phyloP scores from a whole-genome alignment of 2,797 vertebrate genomes.

The Triplophysa bombifrons region DNA sequence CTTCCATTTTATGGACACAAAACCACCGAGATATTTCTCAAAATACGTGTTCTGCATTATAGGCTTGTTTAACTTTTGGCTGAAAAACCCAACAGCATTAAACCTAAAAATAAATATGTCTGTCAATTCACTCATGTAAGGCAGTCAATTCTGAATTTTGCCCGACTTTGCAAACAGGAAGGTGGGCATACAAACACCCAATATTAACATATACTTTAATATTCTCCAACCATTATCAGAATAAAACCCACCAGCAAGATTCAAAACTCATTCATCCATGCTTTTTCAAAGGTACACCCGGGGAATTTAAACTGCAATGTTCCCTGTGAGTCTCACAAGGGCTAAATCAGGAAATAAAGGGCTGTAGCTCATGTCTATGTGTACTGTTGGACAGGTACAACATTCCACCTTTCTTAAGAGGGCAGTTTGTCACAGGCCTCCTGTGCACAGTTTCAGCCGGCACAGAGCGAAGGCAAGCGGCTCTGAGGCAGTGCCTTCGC shows the following conservation, averaged over 20 bases:
- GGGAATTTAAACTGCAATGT: conserved; percentile 28
- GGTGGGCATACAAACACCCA: too few species aligned
- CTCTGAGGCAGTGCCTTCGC: conserved; percentile 52
- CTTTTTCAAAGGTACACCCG: conserved; percentile 16
- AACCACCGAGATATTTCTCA: too few species aligned
- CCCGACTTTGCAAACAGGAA: too few species aligned
- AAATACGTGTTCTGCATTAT: too few species aligned
- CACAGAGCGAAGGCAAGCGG: conserved; percentile 39
- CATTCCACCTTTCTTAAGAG: conserved; percentile 54
- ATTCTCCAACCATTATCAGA: neutral
- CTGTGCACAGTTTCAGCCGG: conserved; percentile 38
- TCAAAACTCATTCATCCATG: neutral
- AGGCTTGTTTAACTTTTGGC: too few species aligned
- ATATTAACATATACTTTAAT: neutral
- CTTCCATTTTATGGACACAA: too few species aligned
- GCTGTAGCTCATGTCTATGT: conserved; percentile 53
- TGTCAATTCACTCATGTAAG: too few species aligned
- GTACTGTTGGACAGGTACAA: conserved; percentile 57
- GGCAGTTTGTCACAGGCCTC: conserved; percentile 67
- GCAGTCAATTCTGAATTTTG: too few species aligned
- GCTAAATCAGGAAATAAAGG: conserved; percentile 41
- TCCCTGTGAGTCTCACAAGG: conserved; percentile 28
- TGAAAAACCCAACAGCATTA: too few species aligned
- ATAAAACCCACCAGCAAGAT: neutral
- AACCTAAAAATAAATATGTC: too few species aligned